Conservation (phyloP, 2,113 vertebrate genomes). For the Cavia porcellus region DNA sequence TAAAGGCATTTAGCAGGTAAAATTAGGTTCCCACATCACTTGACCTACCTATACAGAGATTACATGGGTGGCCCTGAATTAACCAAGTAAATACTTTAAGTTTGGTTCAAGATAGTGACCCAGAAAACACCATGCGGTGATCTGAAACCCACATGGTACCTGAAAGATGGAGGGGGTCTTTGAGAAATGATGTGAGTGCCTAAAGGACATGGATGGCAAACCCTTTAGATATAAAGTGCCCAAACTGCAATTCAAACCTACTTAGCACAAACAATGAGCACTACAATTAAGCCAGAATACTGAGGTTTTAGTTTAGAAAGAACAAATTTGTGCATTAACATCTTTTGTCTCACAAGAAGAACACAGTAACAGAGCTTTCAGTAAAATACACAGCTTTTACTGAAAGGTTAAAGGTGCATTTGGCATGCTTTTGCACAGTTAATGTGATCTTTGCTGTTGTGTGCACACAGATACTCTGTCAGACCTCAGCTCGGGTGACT, state of each 20-base stretch:
- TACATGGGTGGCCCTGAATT: neutral
- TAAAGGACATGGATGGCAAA: neutral
- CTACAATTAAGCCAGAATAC: neutral
- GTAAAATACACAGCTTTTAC: neutral
- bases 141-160: neutral
- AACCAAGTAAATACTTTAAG: neutral
- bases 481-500: neutral
- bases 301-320: neutral
- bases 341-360: neutral
- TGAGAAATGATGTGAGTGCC: accelerated
- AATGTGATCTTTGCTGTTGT: neutral
- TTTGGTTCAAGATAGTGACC: neutral
- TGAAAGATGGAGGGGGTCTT: neutral
- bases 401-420: neutral
- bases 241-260: neutral
- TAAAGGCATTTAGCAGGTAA: neutral
- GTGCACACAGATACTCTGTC: neutral
- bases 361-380: neutral
- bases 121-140: too few relatives aligned
- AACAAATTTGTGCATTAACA: neutral
- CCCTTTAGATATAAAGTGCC: neutral
- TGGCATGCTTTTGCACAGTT: neutral
- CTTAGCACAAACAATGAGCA: neutral
- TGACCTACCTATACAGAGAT: neutral
- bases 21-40: neutral